phyloP scores from a whole-genome alignment of 2,888 invertebrate genomes.

The Mechanitis messenoides region DNA sequence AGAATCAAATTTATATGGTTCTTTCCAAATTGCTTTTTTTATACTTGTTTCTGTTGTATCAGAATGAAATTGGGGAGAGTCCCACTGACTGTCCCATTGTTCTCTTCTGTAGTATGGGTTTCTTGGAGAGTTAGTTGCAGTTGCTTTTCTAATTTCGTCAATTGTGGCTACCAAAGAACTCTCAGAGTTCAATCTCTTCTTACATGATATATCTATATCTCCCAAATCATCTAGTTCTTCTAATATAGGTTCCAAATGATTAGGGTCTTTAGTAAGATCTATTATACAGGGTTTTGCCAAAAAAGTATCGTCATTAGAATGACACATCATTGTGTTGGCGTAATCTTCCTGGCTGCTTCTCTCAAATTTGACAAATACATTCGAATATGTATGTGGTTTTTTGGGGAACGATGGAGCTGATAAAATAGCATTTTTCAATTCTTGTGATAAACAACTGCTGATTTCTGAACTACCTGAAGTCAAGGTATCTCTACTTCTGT shows the following conservation, averaged over 20 bases:
- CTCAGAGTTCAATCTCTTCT: slow-evolving; percentile 69
- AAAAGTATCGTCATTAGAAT: slow-evolving; percentile 67
- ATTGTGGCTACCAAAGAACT: slow-evolving; percentile 80
- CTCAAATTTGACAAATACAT: slow-evolving; percentile 67
- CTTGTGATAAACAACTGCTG: slow-evolving; percentile 68
- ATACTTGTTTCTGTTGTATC: slow-evolving; percentile 55
- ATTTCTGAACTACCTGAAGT: slow-evolving; percentile 78
- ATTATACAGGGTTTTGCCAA: slow-evolving; percentile 75
- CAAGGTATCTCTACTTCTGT: slow-evolving; percentile 74
- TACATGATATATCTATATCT: slow-evolving; percentile 58
- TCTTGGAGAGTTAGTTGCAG: slow-evolving; percentile 75
- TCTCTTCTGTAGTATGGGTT: slow-evolving; percentile 75
- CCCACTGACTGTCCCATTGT: slow-evolving; percentile 52
- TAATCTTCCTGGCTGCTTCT: slow-evolving; percentile 70
- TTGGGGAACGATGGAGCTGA: slow-evolving; percentile 66
- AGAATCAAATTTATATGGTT: slow-evolving; percentile 63
- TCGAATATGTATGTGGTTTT: slow-evolving; percentile 66
- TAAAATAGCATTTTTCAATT: slow-evolving; percentile 63
- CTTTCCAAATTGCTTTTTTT: slow-evolving; percentile 68
- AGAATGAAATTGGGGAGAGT: slow-evolving; percentile 57
- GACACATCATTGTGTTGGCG: slow-evolving; percentile 70
- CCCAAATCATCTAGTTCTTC: slow-evolving; percentile 77
- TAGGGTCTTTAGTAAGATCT: slow-evolving; percentile 70
- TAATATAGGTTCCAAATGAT: slow-evolving; percentile 72
- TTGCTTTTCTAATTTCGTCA: slow-evolving; percentile 78